These are phyloP conservation scores for Bombylius discolor DNA, from an alignment of 2,888 invertebrate genomes.

Conservation along the genomic window DNA sequence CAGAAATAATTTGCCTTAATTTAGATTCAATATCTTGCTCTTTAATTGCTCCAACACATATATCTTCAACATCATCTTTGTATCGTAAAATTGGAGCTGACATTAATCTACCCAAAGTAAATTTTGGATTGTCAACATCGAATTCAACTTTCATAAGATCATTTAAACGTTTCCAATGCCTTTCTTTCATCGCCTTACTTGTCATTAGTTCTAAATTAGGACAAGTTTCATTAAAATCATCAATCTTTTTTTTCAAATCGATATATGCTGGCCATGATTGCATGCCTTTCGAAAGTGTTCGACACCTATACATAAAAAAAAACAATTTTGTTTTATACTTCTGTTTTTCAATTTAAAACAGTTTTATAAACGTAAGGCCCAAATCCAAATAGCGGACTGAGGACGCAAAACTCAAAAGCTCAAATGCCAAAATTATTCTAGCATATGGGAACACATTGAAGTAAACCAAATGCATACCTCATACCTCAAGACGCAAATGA, in stretches of 20 bases:
- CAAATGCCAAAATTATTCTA: too few species aligned
- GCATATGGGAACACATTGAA: too few species aligned
- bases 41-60: constrained; percentile 79
- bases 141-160: constrained; percentile 48
- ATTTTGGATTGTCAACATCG: constrained; percentile 66
- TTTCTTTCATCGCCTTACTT: constrained; percentile 69
- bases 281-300: constrained; percentile 70
- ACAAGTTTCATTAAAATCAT: constrained; percentile 80
- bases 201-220: constrained; percentile 79
- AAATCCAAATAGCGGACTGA: too few species aligned
- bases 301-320: constrained; percentile 44
- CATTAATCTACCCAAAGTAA: constrained; percentile 68
- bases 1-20: constrained; percentile 62
- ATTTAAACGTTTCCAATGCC: constrained; percentile 59
- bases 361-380: too few species aligned
- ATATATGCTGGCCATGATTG: constrained; percentile 80
- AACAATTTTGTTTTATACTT: background rate
- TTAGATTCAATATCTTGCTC: constrained; percentile 86
- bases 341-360: too few species aligned
- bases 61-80: constrained; percentile 85
- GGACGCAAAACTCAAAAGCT: too few species aligned
- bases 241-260: constrained; percentile 76
- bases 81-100: constrained; percentile 68
- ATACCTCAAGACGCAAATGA: too few species aligned
- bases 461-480: too few species aligned